These are phyloP conservation scores for Allobates femoralis DNA, from an alignment of 2,797 vertebrate species.

Conservation along the genomic window DNA sequence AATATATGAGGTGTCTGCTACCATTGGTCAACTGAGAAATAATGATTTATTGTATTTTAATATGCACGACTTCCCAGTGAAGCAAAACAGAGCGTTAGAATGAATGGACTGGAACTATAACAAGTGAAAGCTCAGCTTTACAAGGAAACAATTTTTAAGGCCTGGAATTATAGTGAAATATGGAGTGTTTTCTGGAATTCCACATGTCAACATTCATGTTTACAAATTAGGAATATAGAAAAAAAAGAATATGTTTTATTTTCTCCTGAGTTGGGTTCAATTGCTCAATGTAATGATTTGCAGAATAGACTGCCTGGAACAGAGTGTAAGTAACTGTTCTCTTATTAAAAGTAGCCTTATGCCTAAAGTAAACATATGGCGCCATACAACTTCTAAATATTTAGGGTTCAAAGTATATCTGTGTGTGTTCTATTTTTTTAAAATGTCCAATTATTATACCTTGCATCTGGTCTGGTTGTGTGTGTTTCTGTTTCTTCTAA, in stretches of 20 bases:
- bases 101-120: slow-evolving; percentile 16
- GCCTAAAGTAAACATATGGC: too few relatives aligned
- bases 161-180: background rate
- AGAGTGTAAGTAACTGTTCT: background rate
- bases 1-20: slow-evolving; percentile 77
- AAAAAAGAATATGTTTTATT: background rate
- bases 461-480: too few relatives aligned
- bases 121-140: background rate
- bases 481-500: too few relatives aligned
- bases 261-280: background rate
- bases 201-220: background rate
- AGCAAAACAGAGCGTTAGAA: slow-evolving; percentile 73
- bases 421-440: too few relatives aligned
- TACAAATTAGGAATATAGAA: background rate
- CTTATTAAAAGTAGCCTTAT: too few relatives aligned
- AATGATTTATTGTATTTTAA: slow-evolving; percentile 78
- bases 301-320: background rate
- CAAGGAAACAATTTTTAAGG: slow-evolving; percentile 11
- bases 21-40: slow-evolving; percentile 80
- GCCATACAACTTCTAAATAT: too few relatives aligned
- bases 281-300: background rate
- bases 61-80: slow-evolving; percentile 71
- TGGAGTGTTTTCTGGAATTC: background rate
- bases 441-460: too few relatives aligned
- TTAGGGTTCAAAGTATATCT: too few relatives aligned